Conservation (phyloP, 23 tunicate genomes). For the Oikopleura albicans region DNA sequence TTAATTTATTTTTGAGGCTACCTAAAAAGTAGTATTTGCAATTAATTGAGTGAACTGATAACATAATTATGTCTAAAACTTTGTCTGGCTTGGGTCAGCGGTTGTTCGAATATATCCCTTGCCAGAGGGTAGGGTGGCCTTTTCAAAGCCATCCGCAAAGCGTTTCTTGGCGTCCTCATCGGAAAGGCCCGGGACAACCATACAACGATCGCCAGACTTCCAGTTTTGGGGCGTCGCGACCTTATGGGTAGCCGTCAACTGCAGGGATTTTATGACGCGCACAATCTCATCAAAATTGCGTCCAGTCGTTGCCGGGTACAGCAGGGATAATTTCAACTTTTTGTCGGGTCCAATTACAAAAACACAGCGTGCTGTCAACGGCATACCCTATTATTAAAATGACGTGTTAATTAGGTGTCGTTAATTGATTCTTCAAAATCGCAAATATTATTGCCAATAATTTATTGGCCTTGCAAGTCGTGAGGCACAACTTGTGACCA, state of each 20-base stretch:
- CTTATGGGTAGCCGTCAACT: conserved; percentile 56
- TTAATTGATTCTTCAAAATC: too few relatives aligned
- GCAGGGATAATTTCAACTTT: conserved; percentile 64
- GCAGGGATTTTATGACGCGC: conserved; percentile 70
- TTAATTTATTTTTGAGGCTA: too few relatives aligned
- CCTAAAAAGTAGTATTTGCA: too few relatives aligned
- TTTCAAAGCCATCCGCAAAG: conserved; percentile 78
- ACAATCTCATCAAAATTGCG: conserved; percentile 69
- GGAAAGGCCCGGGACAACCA: conserved; percentile 64
- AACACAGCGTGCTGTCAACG: conserved; percentile 79
- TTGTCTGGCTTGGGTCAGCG: conserved; percentile 43
- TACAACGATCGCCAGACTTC: conserved; percentile 44
- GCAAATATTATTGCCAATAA: too few relatives aligned
- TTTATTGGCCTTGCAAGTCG: too few relatives aligned
- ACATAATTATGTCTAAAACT: too few relatives aligned
- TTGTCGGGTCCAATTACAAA: conserved; percentile 76
- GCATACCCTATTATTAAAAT: conserved; percentile 35
- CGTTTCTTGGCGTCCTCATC: conserved; percentile 47
- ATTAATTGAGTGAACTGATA: too few relatives aligned
- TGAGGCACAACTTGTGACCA: too few relatives aligned
- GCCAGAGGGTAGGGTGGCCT: conserved; percentile 49
- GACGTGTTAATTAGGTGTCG: neutral
- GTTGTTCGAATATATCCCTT: conserved; percentile 66
- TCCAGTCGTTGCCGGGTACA: conserved; percentile 97
- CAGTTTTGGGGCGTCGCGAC: conserved; percentile 97